Evolutionary conservation across 2,888 invertebrate species (phyloP).

Genomic region (Baronia brevicornis): DNA sequence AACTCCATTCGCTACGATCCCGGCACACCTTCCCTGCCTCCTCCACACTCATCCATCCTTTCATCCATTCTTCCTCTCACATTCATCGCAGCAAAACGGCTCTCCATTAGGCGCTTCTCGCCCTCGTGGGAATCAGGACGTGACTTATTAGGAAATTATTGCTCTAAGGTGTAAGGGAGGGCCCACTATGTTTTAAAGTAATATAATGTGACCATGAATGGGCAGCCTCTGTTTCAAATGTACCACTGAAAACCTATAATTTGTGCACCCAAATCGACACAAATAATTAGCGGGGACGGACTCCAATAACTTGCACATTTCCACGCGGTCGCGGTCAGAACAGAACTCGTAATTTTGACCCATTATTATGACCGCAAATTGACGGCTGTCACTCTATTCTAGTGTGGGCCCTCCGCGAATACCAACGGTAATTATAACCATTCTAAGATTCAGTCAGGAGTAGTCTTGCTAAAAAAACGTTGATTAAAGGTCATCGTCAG

Average conservation of each 20-base stretch:
- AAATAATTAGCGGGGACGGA: slow-evolving; percentile 62
- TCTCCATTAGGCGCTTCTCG: too few species aligned
- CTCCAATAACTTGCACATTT: slow-evolving; percentile 62
- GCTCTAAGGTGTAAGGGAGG: slow-evolving; percentile 18
- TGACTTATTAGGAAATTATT: slow-evolving; percentile 1
- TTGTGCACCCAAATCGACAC: slow-evolving; percentile 62
- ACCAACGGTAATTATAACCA: slow-evolving; percentile 3
- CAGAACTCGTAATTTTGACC: slow-evolving; percentile 64
- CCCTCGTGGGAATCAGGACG: too few species aligned
- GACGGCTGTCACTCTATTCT: slow-evolving; percentile 41
- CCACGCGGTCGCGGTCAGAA: slow-evolving; percentile 59
- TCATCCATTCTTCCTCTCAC: too few species aligned
- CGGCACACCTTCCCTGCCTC: too few species aligned
- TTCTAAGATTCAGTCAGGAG: too few species aligned
- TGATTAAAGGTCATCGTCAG: too few species aligned
- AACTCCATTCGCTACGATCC: too few species aligned
- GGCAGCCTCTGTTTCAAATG: slow-evolving; percentile 34
- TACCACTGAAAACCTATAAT: slow-evolving; percentile 57
- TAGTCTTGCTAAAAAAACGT: too few species aligned
- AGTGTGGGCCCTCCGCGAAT: slow-evolving; percentile 2
- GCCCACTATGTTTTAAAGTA: slow-evolving; percentile 19
- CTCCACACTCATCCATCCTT: too few species aligned
- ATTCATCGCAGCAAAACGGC: too few species aligned
- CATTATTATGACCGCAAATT: slow-evolving; percentile 67
- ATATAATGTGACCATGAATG: slow-evolving; percentile 33